phyloP scores from a whole-genome alignment of 2,797 vertebrate genomes.

The Acrossocheilus wenchowensis region DNA sequence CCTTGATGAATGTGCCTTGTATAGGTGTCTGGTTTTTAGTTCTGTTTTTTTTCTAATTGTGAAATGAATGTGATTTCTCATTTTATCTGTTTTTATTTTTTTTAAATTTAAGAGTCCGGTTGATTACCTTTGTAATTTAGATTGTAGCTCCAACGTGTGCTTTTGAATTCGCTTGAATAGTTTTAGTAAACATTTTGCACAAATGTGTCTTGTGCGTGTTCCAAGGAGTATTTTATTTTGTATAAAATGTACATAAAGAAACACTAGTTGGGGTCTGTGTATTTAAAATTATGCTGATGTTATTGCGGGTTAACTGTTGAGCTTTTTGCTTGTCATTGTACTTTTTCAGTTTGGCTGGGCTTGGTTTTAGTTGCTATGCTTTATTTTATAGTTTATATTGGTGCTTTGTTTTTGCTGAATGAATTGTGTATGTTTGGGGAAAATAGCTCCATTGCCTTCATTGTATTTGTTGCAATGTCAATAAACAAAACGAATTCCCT shows the following conservation, averaged over 20 bases:
- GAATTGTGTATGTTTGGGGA: background rate
- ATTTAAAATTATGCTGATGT: background rate
- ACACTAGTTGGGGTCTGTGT: conserved; percentile 20
- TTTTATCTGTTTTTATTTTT: conserved; percentile 36
- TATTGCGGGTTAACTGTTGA: conserved; percentile 11
- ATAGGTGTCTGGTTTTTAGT: conserved; percentile 69
- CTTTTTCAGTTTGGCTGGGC: conserved; percentile 14
- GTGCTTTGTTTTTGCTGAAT: background rate
- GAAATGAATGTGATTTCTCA: conserved; percentile 10
- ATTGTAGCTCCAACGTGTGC: background rate
- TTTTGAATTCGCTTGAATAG: conserved; percentile 15
- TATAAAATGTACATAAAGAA: conserved; percentile 19
- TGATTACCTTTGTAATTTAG: conserved; percentile 20
- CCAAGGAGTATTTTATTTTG: conserved; percentile 15
- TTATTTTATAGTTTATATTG: conserved; percentile 8
- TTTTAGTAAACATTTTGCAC: background rate
- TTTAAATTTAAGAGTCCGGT: conserved; percentile 9
- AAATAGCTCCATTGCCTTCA: background rate
- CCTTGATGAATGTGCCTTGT: conserved; percentile 18
- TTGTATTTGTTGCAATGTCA: conserved; percentile 3
- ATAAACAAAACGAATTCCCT: conserved; percentile 4
- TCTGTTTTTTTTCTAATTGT: conserved; percentile 20
- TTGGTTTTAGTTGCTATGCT: conserved; percentile 21
- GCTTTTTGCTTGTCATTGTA: background rate
- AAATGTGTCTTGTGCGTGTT: background rate